Evolutionary conservation across 2,888 invertebrate species (phyloP).

Genomic region (Meta bourneti): DNA sequence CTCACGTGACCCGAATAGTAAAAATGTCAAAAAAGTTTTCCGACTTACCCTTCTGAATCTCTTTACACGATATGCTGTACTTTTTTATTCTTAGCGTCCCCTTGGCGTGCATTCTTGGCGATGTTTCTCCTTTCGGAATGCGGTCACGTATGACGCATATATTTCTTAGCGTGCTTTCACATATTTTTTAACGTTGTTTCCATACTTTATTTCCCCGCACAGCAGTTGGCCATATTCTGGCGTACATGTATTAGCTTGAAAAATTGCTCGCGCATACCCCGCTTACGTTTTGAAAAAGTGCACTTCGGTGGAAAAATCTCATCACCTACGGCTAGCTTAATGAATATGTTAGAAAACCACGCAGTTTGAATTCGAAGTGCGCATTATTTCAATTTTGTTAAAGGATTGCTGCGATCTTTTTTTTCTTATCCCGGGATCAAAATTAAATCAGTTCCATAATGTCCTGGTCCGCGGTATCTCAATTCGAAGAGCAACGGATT

Average conservation of each 20-base stretch:
- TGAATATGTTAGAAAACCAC: background rate
- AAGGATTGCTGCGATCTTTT: too few species aligned
- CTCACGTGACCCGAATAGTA: conserved; percentile 50
- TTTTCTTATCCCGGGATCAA: too few species aligned
- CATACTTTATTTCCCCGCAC: background rate
- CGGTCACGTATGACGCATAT: conserved; percentile 24
- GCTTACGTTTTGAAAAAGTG: background rate
- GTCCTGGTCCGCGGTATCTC: too few species aligned
- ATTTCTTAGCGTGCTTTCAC: conserved; percentile 35
- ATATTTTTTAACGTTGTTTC: conserved; percentile 19
- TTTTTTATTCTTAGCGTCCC: background rate
- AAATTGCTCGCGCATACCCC: background rate
- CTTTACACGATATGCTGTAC: conserved; percentile 11
- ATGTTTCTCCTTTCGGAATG: background rate
- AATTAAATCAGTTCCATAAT: too few species aligned
- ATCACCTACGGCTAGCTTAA: background rate
- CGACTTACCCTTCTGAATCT: conserved; percentile 10
- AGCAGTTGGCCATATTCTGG: background rate
- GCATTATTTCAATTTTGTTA: too few species aligned
- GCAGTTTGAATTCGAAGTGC: background rate
- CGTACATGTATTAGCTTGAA: background rate
- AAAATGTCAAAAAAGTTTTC: conserved; percentile 27
- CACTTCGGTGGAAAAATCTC: background rate
- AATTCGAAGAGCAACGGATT: too few species aligned
- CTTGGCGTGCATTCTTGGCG: background rate